Base-by-base conservation (phyloP, 2,113 vertebrate species). In the Microtus oregoni region DNA sequence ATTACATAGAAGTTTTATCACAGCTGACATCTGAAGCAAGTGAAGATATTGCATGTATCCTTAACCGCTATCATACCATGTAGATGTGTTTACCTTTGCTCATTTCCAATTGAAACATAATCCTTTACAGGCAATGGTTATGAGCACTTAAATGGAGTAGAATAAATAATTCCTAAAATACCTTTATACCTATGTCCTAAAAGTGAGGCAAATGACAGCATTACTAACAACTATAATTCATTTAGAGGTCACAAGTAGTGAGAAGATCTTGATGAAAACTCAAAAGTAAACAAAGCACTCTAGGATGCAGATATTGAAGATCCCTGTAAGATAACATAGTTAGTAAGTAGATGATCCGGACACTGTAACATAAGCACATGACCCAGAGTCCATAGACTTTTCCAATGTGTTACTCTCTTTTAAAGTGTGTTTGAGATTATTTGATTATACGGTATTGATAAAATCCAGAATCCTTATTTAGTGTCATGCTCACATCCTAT, bases 361-460 rank as follows among this genome's bases (percentile, higher is more conserved):
- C 26, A 35, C 7, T 76, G 38, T 52, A 55, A 24, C 22, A 55
- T 10, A 28, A 55, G 30, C 7, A 19, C 24, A 68, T 17, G 22
- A 4, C 3, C 0, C 5, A 61, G n/a, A 35, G 28, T 47, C 17
- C 12, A 44, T 2, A 44, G 17, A 44, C 32, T 22, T 61, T 28
- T 38, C 17, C 38, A 58, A 4, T 72, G 7, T 41, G 22, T 50
- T 55, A 3, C 24, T 63, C 61, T 63, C 61, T 26, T 63, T 63
- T 63, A 63, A 63, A 24, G 22, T 63, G 7, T 26, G 61, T 24
- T 63, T 63, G 61, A 63, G 22, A 24, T 63, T 63, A 63, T 63
- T 63, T 63, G 19, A 63, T 63, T 24, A 24, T 63, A 63, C 20
- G 0, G 7, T 63, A 24, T 63, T 63, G 15, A 24, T 63, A 22